Conservation (phyloP, 2,113 vertebrate species). For the Silurus asotus region DNA sequence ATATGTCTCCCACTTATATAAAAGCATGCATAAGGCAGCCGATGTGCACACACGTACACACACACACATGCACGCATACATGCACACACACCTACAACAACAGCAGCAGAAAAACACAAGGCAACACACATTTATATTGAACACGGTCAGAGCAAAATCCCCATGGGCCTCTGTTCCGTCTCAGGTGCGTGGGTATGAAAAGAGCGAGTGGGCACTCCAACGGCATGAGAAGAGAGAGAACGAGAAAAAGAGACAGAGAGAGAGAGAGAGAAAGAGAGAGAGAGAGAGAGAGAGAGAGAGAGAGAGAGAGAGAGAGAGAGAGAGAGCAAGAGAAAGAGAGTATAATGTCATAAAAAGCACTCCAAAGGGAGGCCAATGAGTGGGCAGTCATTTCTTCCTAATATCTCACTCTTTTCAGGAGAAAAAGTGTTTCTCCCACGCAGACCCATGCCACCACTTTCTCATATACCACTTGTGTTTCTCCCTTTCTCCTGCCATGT, state of each 20-base stretch:
- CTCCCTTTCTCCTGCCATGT: conserved; percentile 11
- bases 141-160: background rate
- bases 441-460: conserved; percentile 43
- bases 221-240: background rate
- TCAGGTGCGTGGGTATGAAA: conserved; percentile 51
- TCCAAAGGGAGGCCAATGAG: conserved; percentile 51
- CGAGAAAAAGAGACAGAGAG: too few species aligned
- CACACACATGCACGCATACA: conserved; percentile 18
- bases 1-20: conserved; percentile 12
- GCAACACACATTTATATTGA: conserved; percentile 20
- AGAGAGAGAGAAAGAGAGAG: background rate
- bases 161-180: background rate
- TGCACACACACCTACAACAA: background rate
- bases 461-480: conserved; percentile 39
- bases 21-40: background rate
- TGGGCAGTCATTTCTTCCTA: conserved; percentile 54
- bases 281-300: background rate
- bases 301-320: conserved; percentile 14
- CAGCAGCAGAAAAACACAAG: background rate
- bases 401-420: conserved; percentile 46
- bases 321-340: conserved; percentile 18
- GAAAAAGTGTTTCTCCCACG: conserved; percentile 54
- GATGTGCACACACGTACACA: background rate
- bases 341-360: conserved; percentile 48
- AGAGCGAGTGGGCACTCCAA: conserved; percentile 40